A percentile compares a stretch with the other conserved stretches of the same genome.
phyloP scores from a whole-genome alignment of 2,797 vertebrate genomes.

The Anomalospiza imberbis region DNA sequence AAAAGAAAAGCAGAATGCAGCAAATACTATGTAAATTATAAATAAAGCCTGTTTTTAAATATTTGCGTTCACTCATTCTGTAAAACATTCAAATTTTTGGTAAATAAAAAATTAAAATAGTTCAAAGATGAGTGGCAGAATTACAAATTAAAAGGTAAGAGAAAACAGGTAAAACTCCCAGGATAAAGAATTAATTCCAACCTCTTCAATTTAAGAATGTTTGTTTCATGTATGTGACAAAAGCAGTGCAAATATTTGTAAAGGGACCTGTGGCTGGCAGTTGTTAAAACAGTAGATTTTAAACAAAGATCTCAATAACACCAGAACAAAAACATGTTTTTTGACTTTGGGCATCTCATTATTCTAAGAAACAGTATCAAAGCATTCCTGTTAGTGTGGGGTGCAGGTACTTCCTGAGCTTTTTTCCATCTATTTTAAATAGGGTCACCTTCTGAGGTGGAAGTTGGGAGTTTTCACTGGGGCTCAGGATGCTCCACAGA shows the following conservation, averaged over 20 bases:
- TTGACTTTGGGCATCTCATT: not conserved
- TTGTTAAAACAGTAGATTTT: not conserved
- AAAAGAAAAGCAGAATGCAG: not conserved
- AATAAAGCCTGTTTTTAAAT: not conserved
- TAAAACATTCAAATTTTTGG: not conserved
- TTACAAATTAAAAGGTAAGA: not conserved
- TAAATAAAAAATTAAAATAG: not conserved
- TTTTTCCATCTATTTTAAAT: not conserved
- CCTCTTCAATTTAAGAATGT: not conserved
- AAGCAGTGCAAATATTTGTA: not conserved
- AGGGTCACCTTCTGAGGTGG: not conserved
- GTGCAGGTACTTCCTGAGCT: not conserved
- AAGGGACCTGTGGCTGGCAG: not conserved
- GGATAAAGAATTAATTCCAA: not conserved
- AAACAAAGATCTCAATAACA: not conserved
- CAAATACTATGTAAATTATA: not conserved
- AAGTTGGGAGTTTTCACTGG: not conserved
- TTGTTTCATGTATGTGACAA: not conserved
- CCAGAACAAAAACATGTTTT: not conserved
- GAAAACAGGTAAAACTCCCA: not conserved
- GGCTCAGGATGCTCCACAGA: not conserved
- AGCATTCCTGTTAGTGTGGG: not conserved
- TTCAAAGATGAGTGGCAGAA: not conserved
- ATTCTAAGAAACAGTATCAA: not conserved
- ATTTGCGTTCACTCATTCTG: not conserved